Percentiles rank a stretch among this genome's conserved stretches.
phyloP scores from a whole-genome alignment of 2,888 invertebrate species.

The Norana najaformis region DNA sequence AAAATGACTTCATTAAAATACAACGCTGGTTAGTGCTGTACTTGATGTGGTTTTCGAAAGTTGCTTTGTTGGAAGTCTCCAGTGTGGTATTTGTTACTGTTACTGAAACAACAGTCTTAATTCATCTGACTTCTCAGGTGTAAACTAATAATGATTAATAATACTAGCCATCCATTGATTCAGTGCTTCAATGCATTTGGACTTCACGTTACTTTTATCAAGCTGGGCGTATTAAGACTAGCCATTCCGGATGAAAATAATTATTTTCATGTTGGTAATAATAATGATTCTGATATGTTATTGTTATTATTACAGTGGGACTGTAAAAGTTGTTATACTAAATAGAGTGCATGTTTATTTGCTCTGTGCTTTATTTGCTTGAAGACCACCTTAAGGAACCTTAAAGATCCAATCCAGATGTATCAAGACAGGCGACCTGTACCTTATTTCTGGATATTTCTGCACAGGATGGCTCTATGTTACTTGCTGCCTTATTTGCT shows the following conservation, averaged over 20 bases:
- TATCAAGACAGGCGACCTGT: background rate
- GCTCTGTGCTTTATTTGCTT: no score
- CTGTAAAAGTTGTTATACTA: background rate
- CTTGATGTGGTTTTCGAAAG: background rate
- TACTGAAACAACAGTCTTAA: background rate
- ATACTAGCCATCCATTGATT: background rate
- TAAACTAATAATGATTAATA: background rate
- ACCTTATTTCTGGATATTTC: background rate
- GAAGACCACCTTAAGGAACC: background rate
- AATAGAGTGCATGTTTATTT: background rate
- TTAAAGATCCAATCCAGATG: background rate
- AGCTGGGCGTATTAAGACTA: background rate
- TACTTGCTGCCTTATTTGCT: no score
- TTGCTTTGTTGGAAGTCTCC: background rate
- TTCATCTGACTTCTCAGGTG: no score
- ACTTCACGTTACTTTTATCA: background rate
- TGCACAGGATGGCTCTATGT: background rate
- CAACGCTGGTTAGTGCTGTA: background rate
- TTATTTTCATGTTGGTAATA: background rate
- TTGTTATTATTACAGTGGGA: background rate
- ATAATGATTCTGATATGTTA: no score
- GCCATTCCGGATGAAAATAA: background rate
- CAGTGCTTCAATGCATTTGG: background rate
- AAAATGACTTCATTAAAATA: background rate
- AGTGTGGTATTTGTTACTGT: background rate